These are phyloP conservation scores for Muscidifurax raptorellus DNA, from an alignment of 1,140 invertebrate species.

Conservation along the genomic window DNA sequence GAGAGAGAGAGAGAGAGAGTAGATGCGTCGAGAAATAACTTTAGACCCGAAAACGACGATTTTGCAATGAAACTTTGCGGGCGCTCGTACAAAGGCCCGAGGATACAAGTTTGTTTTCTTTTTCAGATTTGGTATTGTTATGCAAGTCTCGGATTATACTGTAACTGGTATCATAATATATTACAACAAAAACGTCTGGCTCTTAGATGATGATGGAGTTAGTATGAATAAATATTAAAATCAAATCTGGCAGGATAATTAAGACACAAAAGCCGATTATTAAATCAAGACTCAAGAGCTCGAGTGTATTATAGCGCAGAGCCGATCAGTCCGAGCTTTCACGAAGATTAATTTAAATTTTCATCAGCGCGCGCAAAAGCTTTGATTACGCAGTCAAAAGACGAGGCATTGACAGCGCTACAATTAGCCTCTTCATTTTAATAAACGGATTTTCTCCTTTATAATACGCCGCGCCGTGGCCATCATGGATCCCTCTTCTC, in stretches of 20 bases:
- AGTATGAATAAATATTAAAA: neutral
- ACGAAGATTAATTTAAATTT: constrained; percentile 33
- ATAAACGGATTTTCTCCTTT: constrained; percentile 39
- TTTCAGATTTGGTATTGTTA: too few species aligned
- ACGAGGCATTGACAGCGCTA: neutral
- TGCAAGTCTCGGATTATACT: too few species aligned
- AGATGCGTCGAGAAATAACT: constrained; percentile 10
- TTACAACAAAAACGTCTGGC: too few species aligned
- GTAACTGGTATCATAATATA: too few species aligned
- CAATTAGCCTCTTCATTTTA: constrained; percentile 46
- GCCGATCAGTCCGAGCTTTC: neutral
- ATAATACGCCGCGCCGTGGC: neutral
- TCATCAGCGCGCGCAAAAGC: neutral
- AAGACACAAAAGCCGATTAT: neutral
- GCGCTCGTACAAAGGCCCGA: too few species aligned
- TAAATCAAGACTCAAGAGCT: neutral
- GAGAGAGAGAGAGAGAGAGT: too few species aligned
- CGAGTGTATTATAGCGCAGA: neutral
- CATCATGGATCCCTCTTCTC: neutral
- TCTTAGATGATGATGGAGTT: too few species aligned
- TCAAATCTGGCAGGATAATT: neutral
- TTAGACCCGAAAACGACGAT: neutral
- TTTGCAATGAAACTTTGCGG: neutral
- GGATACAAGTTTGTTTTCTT: neutral
- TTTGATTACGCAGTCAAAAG: constrained; percentile 29